Evolutionary conservation across 2,888 invertebrate species (phyloP), one percentile per base, ranked within the genome.

Genomic region (Amiota mariae): DNA sequence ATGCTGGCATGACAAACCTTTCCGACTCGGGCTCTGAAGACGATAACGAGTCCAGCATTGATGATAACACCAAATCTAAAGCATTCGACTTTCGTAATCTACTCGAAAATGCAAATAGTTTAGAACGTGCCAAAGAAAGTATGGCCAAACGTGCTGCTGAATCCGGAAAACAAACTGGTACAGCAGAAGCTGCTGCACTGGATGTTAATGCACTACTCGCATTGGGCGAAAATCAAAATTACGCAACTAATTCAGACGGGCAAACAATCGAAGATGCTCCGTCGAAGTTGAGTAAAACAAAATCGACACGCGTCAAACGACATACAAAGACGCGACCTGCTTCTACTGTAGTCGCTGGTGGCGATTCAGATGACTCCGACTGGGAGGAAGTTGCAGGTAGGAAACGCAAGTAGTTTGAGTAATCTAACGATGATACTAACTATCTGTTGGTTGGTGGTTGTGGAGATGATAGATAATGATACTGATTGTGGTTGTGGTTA

Each of bases 331-430:
- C 87, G 20, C 85, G 88, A 63, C 85, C 88, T 20, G 80, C 87
- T 49, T 88, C 88, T 57, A 85, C 88, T 18, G 81, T 85, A 57
- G 77, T 79, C 67, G 93, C 93, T 3, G 88, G 82, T 48, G 73
- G 64, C 48, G 84, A 84, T 56, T 82, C 88, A 15, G 88, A 88
- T 71, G 95, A 95, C 82, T 91, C 93, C 71, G 94, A 94, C 85
- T 94, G 93, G 93, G 94, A 95, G 87, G 95, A 95, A 91, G 95
- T 95, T 70, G 92, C 93, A 90, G 93, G 93, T 90, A 88, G 87
- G 87, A 88, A 90, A 86, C 87, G 85, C 84, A 87, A 88, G 87
- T 80, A 87, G 85, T 47, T 64, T 56, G 46, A 71, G 48, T 70
- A 57, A 54, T 1, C 6, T 56, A 57, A 8, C n/a, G 36, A 46